phyloP scores from a whole-genome alignment of 2,113 vertebrate species.

The Loxodonta africana region DNA sequence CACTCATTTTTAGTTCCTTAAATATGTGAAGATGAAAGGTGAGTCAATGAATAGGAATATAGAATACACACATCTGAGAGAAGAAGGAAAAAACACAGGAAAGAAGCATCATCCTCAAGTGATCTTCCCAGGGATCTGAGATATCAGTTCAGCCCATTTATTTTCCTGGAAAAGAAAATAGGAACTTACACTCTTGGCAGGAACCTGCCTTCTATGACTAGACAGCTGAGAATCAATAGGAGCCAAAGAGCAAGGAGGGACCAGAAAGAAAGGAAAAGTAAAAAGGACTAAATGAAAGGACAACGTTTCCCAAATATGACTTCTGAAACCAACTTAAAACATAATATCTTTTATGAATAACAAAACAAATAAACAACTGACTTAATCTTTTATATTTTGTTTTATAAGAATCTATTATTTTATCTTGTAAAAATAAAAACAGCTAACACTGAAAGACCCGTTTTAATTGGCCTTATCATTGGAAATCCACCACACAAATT shows the following conservation, averaged over 20 bases:
- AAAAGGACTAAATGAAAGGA: slow-evolving; percentile 50
- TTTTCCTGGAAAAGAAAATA: neutral
- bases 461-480: slow-evolving; percentile 82
- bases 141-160: neutral
- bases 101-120: neutral
- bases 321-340: slow-evolving; percentile 72
- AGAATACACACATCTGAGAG: neutral
- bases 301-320: slow-evolving; percentile 56
- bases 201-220: neutral
- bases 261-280: slow-evolving; percentile 34
- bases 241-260: neutral
- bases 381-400: slow-evolving; percentile 70
- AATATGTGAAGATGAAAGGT: neutral
- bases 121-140: neutral
- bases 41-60: neutral
- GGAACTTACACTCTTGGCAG: neutral
- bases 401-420: slow-evolving; percentile 81
- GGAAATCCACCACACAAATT: slow-evolving; percentile 75
- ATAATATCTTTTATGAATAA: slow-evolving; percentile 62
- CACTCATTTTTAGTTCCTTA: neutral
- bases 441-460: slow-evolving; percentile 64
- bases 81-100: neutral
- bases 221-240: neutral
- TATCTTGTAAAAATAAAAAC: slow-evolving; percentile 78
- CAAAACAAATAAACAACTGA: slow-evolving; percentile 59